phyloP scores from a whole-genome alignment of 2,888 invertebrate genomes.

The Drosophila percnosoma region DNA sequence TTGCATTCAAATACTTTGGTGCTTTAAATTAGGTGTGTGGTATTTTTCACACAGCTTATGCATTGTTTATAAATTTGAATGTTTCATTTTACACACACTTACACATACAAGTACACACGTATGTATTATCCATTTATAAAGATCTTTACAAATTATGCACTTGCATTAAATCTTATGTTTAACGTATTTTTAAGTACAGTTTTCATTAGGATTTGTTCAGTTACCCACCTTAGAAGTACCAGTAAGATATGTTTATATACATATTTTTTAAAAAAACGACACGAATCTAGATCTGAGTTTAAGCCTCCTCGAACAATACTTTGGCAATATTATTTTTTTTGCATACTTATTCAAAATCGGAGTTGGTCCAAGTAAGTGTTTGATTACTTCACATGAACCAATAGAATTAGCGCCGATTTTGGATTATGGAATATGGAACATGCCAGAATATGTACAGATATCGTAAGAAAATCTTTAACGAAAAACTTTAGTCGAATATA shows the following conservation, averaged over 20 bases:
- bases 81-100: conserved; percentile 5
- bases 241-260: conserved; percentile 41
- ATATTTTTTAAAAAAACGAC: conserved; percentile 39
- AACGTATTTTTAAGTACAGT: conserved; percentile 3
- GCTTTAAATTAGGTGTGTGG: neutral
- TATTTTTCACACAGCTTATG: neutral
- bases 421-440: conserved; percentile 21
- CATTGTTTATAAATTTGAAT: conserved; percentile 6
- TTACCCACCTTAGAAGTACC: conserved; percentile 49
- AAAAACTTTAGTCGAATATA: neutral
- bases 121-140: conserved; percentile 10
- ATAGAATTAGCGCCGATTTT: conserved; percentile 11
- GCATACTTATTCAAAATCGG: conserved; percentile 48
- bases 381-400: conserved; percentile 16
- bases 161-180: neutral
- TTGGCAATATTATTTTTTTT: conserved; percentile 55
- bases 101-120: neutral
- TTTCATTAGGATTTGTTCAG: conserved; percentile 4
- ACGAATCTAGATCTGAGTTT: conserved; percentile 27
- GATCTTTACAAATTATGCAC: conserved; percentile 7
- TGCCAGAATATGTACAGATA: neutral
- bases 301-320: conserved; percentile 46
- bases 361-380: conserved; percentile 25
- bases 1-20: neutral
- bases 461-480: neutral